Percentiles rank a stretch among this genome's conserved stretches.
These are phyloP conservation scores for Diplazon laetatorius DNA, from an alignment of 2,888 invertebrate genomes.

Conservation along the genomic window DNA sequence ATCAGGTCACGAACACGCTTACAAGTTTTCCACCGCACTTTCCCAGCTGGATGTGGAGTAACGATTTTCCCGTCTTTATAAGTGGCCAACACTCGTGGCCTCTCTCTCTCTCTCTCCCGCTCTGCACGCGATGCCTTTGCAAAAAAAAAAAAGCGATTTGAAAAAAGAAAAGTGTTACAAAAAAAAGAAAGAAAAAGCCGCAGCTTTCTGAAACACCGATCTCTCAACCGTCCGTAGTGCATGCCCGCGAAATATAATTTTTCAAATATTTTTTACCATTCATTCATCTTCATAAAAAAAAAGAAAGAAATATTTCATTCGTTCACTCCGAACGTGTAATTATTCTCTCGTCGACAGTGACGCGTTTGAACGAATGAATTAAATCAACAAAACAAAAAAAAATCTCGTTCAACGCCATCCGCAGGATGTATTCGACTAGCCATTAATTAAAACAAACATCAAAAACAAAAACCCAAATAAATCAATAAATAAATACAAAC, in stretches of 20 bases:
- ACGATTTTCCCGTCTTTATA: conserved; percentile 59
- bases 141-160: conserved; percentile 18
- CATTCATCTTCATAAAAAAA: no score
- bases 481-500: conserved; percentile 1
- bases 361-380: no score
- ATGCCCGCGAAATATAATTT: conserved; percentile 3
- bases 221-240: not conserved
- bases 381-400: conserved; percentile 25
- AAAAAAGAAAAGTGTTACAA: no score
- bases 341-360: conserved; percentile 27
- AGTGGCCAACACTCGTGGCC: conserved; percentile 51
- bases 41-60: conserved; percentile 56
- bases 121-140: conserved; percentile 31
- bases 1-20: conserved; percentile 63
- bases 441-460: no score
- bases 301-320: no score
- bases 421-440: conserved; percentile 46
- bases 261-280: conserved; percentile 23
- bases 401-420: conserved; percentile 30
- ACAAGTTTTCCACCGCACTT: conserved; percentile 61
- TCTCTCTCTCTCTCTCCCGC: conserved; percentile 46
- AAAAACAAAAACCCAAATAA: conserved; percentile 25
- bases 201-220: conserved; percentile 23
- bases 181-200: no score
- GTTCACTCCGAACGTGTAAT: conserved; percentile 11